phyloP scores from a whole-genome alignment of 1,140 invertebrate genomes.

The Chionoecetes opilio region DNA sequence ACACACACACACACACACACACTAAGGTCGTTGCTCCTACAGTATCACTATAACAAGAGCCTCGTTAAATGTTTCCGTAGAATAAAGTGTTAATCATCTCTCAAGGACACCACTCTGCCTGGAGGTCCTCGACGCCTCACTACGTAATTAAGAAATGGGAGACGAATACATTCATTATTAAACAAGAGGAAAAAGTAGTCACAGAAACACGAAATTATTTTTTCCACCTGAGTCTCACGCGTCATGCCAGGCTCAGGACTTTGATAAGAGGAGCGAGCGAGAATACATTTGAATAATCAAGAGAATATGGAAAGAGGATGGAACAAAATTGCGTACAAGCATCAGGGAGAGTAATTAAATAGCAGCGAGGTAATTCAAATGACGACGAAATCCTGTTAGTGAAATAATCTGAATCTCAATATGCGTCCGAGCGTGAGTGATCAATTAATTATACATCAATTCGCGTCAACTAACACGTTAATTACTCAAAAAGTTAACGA shows the following conservation, averaged over 20 bases:
- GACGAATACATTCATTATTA: background rate
- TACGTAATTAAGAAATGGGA: slow-evolving; percentile 19
- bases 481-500: background rate
- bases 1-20: no score
- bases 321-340: background rate
- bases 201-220: background rate
- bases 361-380: background rate
- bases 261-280: background rate
- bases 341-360: background rate
- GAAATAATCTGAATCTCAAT: slow-evolving; percentile 10
- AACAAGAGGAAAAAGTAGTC: background rate
- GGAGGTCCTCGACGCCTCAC: background rate
- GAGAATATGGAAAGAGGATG: background rate
- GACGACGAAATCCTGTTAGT: slow-evolving; percentile 8
- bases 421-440: background rate
- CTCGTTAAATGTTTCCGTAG: background rate
- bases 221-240: background rate
- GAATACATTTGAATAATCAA: background rate
- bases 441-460: background rate
- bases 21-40: no score
- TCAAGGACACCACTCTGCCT: background rate
- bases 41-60: background rate
- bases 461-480: slow-evolving; percentile 4
- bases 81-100: background rate
- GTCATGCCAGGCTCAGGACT: background rate